phyloP scores from a whole-genome alignment of 2,113 vertebrate genomes.

The Aptenodytes patagonicus region DNA sequence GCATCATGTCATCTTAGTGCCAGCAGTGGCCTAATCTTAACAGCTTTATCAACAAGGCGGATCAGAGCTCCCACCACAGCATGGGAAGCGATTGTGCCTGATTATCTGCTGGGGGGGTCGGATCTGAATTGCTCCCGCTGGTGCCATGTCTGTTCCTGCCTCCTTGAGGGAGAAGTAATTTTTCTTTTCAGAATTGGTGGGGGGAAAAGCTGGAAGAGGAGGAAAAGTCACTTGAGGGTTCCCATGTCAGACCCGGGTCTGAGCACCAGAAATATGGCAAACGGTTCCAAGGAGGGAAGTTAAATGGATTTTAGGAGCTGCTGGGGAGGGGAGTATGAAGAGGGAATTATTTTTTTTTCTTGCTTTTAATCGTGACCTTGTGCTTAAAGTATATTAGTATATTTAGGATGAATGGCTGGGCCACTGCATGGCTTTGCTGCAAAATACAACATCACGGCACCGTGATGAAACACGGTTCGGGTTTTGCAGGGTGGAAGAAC shows the following conservation, averaged over 20 bases:
- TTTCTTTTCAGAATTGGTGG: neutral
- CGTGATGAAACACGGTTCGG: accelerated
- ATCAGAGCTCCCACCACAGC: neutral
- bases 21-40: neutral
- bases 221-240: neutral
- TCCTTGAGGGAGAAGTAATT: neutral
- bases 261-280: neutral
- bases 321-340: neutral
- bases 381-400: neutral
- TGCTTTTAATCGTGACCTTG: neutral
- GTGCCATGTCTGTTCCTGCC: neutral
- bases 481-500: neutral
- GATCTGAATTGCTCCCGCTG: neutral
- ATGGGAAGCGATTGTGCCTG: neutral
- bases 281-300: neutral
- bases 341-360: neutral
- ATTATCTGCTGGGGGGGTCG: neutral
- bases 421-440: neutral
- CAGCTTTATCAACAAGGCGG: neutral
- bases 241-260: neutral
- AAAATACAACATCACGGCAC: neutral
- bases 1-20: neutral
- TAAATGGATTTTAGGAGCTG: neutral
- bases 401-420: neutral
- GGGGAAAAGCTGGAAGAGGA: neutral